Percentiles rank a stretch among this genome's conserved stretches.
phyloP scores from a whole-genome alignment of 2,797 vertebrate genomes.

The Leucoraja ocellata region DNA sequence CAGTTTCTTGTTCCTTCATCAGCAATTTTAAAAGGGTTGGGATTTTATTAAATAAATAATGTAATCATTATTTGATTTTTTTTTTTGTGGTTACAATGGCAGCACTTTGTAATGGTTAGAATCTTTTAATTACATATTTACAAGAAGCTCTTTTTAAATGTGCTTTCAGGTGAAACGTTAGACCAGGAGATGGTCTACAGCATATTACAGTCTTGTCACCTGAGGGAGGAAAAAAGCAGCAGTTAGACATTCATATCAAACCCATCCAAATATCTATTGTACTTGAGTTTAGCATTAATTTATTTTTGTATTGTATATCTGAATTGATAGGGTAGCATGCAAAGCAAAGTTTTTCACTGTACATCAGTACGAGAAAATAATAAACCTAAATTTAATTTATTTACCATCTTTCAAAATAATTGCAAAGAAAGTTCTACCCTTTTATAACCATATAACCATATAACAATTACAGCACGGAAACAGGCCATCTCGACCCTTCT shows the following conservation, averaged over 20 bases:
- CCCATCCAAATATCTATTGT: not conserved
- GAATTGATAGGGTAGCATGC: too few species aligned
- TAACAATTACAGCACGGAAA: too few species aligned
- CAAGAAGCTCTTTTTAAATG: not conserved
- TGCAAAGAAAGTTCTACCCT: not conserved
- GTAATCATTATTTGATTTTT: not conserved
- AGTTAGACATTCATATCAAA: not conserved
- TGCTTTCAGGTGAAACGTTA: not conserved
- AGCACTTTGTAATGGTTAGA: not conserved
- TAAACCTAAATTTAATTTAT: not conserved
- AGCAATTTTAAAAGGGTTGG: not conserved
- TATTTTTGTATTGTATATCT: too few species aligned
- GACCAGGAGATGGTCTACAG: too few species aligned
- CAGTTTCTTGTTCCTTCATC: too few species aligned
- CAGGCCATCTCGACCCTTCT: too few species aligned
- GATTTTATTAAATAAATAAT: not conserved
- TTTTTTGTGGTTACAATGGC: not conserved
- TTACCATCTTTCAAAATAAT: not conserved
- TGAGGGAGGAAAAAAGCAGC: not conserved
- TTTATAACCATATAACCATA: too few species aligned
- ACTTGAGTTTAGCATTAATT: too few species aligned
- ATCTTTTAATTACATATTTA: conserved; percentile 11
- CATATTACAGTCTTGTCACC: not conserved
- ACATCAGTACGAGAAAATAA: too few species aligned
- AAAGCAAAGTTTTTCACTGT: too few species aligned